Base-by-base conservation (phyloP, 2,888 invertebrate genomes). In the Nycteola revayana region DNA sequence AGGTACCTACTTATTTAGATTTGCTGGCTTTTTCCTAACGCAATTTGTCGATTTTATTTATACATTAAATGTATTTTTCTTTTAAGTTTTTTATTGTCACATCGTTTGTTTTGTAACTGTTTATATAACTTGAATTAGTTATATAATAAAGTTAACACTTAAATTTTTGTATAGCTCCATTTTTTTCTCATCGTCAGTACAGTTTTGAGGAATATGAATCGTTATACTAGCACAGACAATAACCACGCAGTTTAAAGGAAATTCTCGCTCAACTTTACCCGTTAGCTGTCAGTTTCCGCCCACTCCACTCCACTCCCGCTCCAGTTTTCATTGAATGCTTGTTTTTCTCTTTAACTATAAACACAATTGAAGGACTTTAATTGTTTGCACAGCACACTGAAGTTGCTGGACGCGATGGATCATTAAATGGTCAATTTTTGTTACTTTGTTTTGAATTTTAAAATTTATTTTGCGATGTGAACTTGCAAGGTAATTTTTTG, bases 291-390 rank as follows among this genome's bases (percentile, higher is more conserved):
- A 57, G 46, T 49, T 43, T 46, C 43, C 52, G 49, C 53, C 56
- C 41, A 53, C 54, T n/a, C n/a, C 43, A 51, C 47, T 52, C 56
- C 41, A 53, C 54, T 36, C 42, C 34, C 48, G 59, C 38, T 50
- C 64, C 45, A 67, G 53, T 68, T 71, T 45, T 38, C 39, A 60
- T 53, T 56, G 49, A 58, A 51, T 47, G 39, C 27, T 42, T 39
- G 55, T 57, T 64, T 59, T 61, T 56, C 45, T 39, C 40, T 53
- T 47, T 46, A 39, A 41, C 48, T 44, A 39, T 48, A 52, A 56
- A 59, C 51, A 59, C 42, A 46, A 60, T 48, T 44, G 57, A 54
- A 57, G 51, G 47, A 52, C 47, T 14, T 55, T 41, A 30, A 28
- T 52, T 44, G 45, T 47, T 42, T 33, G 30, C 27, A n/a, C 17